A percentile compares a stretch with the other conserved stretches of the same genome.
These are phyloP conservation scores for Falcaria lacertinaria DNA, from an alignment of 2,888 invertebrate genomes.

Conservation along the genomic window DNA sequence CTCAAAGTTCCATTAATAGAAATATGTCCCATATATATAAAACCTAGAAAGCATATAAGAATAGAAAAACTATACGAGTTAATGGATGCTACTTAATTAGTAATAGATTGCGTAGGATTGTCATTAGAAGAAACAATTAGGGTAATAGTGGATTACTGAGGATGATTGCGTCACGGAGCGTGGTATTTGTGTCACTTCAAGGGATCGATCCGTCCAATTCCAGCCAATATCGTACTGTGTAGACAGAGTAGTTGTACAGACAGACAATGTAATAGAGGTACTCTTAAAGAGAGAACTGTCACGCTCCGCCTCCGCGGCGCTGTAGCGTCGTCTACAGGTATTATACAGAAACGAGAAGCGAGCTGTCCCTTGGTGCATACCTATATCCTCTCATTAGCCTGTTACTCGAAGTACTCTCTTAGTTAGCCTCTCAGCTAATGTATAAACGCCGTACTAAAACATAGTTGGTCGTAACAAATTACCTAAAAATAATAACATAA, in stretches of 20 bases:
- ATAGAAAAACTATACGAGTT: slow-evolving; percentile 19
- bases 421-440: no score
- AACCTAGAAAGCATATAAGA: not conserved
- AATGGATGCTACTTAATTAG: slow-evolving; percentile 40
- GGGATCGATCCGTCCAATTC: slow-evolving; percentile 67
- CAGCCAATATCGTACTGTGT: slow-evolving; percentile 59
- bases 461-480: no score
- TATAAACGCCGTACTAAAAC: no score
- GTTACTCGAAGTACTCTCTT: no score
- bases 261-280: no score
- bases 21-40: not conserved
- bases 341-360: no score
- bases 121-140: slow-evolving; percentile 72
- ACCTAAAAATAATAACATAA: no score
- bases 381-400: no score
- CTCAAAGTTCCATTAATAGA: no score
- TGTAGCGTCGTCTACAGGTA: no score
- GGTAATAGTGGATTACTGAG: slow-evolving; percentile 67
- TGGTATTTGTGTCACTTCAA: slow-evolving; percentile 69
- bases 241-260: slow-evolving; percentile 69
- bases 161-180: slow-evolving; percentile 64
- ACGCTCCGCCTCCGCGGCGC: not conserved
- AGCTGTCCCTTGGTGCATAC: no score
- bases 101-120: slow-evolving; percentile 56
- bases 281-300: not conserved